Conservation (phyloP, 92 coral and sea anemone genomes). For the Nematostella vectensis region DNA sequence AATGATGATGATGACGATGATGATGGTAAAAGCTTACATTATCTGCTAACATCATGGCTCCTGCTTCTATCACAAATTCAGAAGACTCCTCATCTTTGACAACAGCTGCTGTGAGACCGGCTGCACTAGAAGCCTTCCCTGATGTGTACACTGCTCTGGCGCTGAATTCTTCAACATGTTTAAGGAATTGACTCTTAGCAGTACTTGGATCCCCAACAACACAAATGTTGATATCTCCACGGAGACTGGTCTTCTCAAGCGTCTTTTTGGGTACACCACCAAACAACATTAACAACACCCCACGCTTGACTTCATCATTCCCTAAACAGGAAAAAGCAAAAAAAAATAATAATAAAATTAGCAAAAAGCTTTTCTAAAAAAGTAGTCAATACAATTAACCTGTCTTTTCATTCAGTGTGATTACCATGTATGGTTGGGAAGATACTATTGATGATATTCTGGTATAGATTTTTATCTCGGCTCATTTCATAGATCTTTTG, state of each 20-base stretch:
- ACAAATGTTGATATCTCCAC: slow-evolving; percentile 96
- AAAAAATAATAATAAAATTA: no score
- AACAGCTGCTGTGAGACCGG: slow-evolving; percentile 98
- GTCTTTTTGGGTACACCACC: slow-evolving; percentile 98
- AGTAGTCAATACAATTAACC: no score
- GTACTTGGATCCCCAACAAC: slow-evolving; percentile 99
- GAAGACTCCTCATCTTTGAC: slow-evolving; percentile 95
- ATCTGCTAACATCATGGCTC: slow-evolving; percentile 97
- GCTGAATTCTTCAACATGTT: slow-evolving; percentile 97
- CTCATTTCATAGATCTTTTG: slow-evolving; percentile 95
- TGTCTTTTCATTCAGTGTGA: no score
- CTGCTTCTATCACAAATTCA: slow-evolving; percentile 99
- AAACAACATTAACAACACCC: slow-evolving; percentile 92
- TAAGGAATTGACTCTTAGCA: slow-evolving; percentile 94
- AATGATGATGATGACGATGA: no score
- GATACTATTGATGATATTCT: slow-evolving; percentile 86
- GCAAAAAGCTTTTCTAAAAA: no score
- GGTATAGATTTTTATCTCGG: slow-evolving; percentile 86
- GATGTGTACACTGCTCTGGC: slow-evolving; percentile 94
- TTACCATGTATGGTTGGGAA: slow-evolving; percentile 98
- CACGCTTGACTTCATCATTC: slow-evolving; percentile 96
- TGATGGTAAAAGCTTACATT: no score
- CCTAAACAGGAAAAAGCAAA: slow-evolving; percentile 34
- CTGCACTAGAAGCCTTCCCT: slow-evolving; percentile 98
- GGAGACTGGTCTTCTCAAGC: slow-evolving; percentile 75